These are phyloP conservation scores for Arctocebus calabarensis DNA, from an alignment of 2,797 vertebrate genomes.

Conservation along the genomic window DNA sequence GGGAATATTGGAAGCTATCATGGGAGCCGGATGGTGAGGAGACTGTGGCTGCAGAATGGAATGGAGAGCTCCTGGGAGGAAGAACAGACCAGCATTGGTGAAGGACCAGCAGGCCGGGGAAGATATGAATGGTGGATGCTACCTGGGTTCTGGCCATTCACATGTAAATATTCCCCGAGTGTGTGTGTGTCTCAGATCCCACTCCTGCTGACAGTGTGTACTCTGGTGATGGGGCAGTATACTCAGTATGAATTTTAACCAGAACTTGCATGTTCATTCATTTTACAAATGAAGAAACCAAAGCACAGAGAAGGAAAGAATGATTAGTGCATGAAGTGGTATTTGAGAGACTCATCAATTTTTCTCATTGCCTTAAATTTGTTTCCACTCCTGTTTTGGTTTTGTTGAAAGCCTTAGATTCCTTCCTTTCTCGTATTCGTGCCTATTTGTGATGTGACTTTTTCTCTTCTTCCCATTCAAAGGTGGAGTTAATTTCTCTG, in stretches of 20 bases:
- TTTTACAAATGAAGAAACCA: slow-evolving; percentile 27
- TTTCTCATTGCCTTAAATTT: slow-evolving; percentile 9
- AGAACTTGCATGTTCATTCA: neutral
- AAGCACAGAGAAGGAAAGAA: slow-evolving; percentile 4
- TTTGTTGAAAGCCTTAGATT: neutral
- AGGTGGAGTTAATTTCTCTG: neutral
- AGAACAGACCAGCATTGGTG: neutral
- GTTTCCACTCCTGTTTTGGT: neutral
- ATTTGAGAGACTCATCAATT: neutral
- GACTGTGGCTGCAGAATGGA: neutral
- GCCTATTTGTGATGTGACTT: neutral
- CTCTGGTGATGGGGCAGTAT: neutral
- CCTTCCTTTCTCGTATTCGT: neutral
- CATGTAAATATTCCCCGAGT: neutral
- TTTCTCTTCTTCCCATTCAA: neutral
- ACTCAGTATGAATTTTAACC: neutral
- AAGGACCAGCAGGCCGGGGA: neutral
- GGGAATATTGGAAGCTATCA: neutral
- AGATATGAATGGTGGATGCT: neutral
- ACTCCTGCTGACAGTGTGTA: neutral
- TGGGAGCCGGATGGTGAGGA: neutral
- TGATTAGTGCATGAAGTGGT: neutral
- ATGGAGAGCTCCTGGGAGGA: neutral
- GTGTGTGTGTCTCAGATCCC: neutral
- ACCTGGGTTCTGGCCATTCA: neutral